Base-by-base conservation (phyloP, 2,113 vertebrate genomes). In the Bagarius yarrelli region DNA sequence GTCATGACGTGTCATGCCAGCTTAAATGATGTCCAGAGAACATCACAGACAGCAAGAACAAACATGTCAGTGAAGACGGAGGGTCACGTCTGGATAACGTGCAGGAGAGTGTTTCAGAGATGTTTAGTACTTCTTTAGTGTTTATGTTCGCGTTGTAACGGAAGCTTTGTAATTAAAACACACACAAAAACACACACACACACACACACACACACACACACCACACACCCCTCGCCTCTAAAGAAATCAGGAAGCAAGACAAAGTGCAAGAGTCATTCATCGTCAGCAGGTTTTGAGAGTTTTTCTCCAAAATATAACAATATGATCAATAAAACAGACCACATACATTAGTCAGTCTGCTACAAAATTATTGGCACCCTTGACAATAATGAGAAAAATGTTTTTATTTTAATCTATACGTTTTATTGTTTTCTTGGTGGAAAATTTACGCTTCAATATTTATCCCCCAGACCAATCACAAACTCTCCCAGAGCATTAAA, bases 21-120 rank as follows among this genome's bases (percentile, higher is more conserved):
- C 16, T 27, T 70, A 61, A n/a, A 60, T 60, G 55, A 32, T 59
- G 56, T 80, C 40, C 56, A 80, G 70, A 73, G 27, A 5, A 27
- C 40, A 63, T 73, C 30, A n/a, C 27, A 64, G 47, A 53, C 19
- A 40, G 21, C 16, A 1, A 36, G 64, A 19, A 36, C 44, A 72
- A 63, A 80, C 69, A 52, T 34, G 36, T 80, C 67, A 32, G 25
- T 19, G 67, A 8, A 13, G 18, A 21, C 34, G n/a, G 50, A 30
- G 27, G 56, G 23, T 72, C 79, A 32, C 3, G 23, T 47, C 47
- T 9, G 59, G 59, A 81, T 21, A 50, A 55, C 74, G 40, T 16
- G 4, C 70, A 73, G 79, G 5, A 25, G 25, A 15, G 23, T 44
- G 18, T 36, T 0, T 55, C 53, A 21, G 32, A 56, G 63, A 40